Percentiles rank a stretch among this genome's conserved stretches.
Evolutionary conservation across 2,113 vertebrate genomes (phyloP).

Genomic region (Natator depressus): DNA sequence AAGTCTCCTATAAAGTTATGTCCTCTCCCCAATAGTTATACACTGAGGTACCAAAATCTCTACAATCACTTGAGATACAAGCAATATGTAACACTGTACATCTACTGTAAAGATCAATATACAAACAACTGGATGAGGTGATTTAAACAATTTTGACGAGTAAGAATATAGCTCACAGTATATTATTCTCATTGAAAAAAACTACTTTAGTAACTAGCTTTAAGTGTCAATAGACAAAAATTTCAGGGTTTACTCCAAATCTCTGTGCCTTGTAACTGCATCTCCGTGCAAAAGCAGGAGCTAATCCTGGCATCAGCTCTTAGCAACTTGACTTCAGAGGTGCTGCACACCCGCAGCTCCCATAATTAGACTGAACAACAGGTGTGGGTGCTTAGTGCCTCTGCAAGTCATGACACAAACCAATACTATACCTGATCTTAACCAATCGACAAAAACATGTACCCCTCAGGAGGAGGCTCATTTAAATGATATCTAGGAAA

Average conservation of each 20-base stretch:
- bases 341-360: neutral
- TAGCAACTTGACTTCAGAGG: neutral
- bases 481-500: too few species aligned
- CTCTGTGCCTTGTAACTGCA: neutral
- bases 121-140: neutral
- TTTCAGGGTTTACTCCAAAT: neutral
- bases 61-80: neutral
- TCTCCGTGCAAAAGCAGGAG: neutral
- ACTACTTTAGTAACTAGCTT: neutral
- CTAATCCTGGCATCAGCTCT: neutral
- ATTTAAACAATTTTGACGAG: neutral
- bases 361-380: neutral
- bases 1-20: neutral
- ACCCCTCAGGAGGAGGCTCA: too few species aligned
- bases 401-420: neutral
- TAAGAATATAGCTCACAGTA: neutral
- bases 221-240: neutral
- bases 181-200: neutral
- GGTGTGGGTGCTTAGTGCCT: neutral
- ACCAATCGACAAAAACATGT: neutral
- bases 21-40: neutral
- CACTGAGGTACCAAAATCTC: neutral
- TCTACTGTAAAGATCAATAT: neutral
- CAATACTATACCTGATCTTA: neutral
- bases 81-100: neutral